Conservation (phyloP, 2,888 invertebrate species). For the Allophyes oxyacanthae region DNA sequence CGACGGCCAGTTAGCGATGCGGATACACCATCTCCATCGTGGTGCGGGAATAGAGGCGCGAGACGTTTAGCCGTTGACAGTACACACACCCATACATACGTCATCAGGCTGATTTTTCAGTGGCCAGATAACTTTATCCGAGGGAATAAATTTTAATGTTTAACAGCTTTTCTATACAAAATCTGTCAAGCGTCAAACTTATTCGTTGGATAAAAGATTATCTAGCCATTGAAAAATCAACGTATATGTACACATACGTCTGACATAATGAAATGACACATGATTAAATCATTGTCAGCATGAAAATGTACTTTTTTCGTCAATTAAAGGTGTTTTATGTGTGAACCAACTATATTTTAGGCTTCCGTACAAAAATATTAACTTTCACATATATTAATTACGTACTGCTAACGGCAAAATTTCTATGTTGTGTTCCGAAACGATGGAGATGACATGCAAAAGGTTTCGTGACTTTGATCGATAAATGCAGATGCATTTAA, state of each 20-base stretch:
- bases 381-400: no score
- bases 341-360: neutral
- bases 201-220: no score
- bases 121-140: no score
- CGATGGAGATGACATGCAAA: slow-evolving; percentile 45
- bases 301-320: slow-evolving; percentile 1
- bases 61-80: slow-evolving; percentile 40
- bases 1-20: slow-evolving; percentile 88
- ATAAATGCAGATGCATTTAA: slow-evolving; percentile 62
- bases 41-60: slow-evolving; percentile 65
- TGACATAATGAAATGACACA: neutral
- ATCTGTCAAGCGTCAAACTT: no score
- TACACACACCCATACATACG: neutral
- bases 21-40: slow-evolving; percentile 81
- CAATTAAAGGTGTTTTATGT: slow-evolving; percentile 1
- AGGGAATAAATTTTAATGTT: no score
- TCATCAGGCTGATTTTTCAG: no score
- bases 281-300: neutral
- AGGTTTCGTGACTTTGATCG: slow-evolving; percentile 25
- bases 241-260: neutral
- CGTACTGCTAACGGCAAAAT: slow-evolving; percentile 34
- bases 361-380: neutral
- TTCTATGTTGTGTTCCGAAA: slow-evolving; percentile 8
- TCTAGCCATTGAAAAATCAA: no score
- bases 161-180: no score